A percentile compares a stretch with the other conserved stretches of the same genome.
phyloP scores from a whole-genome alignment of 2,888 invertebrate species.

The Rhamphomyia laevipes region DNA sequence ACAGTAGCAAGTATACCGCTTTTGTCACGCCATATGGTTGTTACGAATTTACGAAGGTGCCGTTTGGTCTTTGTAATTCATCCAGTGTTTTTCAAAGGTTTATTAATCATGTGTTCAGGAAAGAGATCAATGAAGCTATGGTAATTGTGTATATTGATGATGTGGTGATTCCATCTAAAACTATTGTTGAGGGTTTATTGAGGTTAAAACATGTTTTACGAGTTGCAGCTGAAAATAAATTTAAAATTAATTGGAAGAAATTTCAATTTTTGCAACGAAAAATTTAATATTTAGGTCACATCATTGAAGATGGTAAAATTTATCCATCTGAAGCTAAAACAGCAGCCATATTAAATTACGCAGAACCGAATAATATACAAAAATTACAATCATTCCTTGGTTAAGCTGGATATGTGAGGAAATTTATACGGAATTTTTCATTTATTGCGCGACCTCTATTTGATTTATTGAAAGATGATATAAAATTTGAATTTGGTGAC shows the following conservation, averaged over 20 bases:
- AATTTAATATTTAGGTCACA: constrained; percentile 5
- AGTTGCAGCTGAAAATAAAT: not conserved
- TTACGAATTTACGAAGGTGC: constrained; percentile 19
- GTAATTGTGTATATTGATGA: constrained; percentile 20
- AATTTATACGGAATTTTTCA: constrained; percentile 14
- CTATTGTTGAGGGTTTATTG: constrained; percentile 6
- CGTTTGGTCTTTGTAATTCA: constrained; percentile 27
- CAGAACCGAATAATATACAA: constrained; percentile 1
- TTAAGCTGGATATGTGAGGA: constrained; percentile 11
- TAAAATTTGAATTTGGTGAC: constrained; percentile 1
- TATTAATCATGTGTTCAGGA: constrained; percentile 14
- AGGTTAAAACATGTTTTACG: constrained; percentile 9
- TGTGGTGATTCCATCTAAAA: constrained; percentile 15
- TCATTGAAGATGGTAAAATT: not conserved
- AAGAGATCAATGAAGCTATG: constrained; percentile 4
- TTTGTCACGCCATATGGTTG: constrained; percentile 20
- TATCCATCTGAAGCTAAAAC: constrained; percentile 1
- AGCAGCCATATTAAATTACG: not conserved
- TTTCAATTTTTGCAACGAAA: not conserved
- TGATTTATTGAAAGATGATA: constrained; percentile 13
- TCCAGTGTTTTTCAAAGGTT: constrained; percentile 17
- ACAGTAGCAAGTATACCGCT: constrained; percentile 17
- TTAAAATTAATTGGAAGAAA: not conserved
- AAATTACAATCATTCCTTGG: constrained; percentile 6
- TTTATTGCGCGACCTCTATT: constrained; percentile 14